Evolutionary conservation across 1,140 invertebrate genomes (phyloP), one percentile per base, ranked within the genome.

Genomic region (Bombus confusus): DNA sequence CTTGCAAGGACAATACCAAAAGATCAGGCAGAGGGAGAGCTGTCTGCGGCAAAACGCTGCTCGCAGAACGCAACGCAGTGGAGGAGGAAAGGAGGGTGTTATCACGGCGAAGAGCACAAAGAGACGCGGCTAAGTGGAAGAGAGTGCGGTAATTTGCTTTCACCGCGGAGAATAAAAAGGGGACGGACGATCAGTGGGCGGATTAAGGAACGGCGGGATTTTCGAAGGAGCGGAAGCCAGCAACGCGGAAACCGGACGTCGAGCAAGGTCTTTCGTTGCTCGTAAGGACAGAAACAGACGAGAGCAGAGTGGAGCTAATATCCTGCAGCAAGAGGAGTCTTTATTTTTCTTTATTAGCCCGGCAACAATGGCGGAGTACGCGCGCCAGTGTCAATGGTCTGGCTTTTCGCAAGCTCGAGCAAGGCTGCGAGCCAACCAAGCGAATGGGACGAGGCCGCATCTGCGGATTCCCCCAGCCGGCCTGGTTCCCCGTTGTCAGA

Each of bases 371-470:
- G 74, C 76, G 64, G 64, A 57, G 62, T 57, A 72, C 64, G 37
- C 64, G 43, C 82, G 41, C 78, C 68, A 52, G 89, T 89, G 88
- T 91, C 89, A 89, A 91, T 91, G 87, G 88, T 83, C 81, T 87
- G 80, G 82, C 86, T 90, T 84, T 88, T 86, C 87, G 78, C 87
- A 34, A 71, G 80, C 66, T 9, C 86, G 47, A 41, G 57, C 80
- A 31, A 86, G 52, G 13, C 62, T 39, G 59, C 59, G 41, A 68
- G 66, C 41, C 85, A 77, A 37, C 83, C 75, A 74, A 59, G 87
- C 62, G 87, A 74, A 77, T 57, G 59, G 79, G 80, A 87, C 72
- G 76, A 34, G 86, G 76, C 52, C 76, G 82, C 82, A 89, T 90
- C 88, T 90, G 88, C 74, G 81, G 83, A 89, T 86, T 83, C 72